Evolutionary conservation across 1,140 invertebrate species (phyloP), one percentile per base, ranked within the genome.

Genomic region (Limonius californicus): DNA sequence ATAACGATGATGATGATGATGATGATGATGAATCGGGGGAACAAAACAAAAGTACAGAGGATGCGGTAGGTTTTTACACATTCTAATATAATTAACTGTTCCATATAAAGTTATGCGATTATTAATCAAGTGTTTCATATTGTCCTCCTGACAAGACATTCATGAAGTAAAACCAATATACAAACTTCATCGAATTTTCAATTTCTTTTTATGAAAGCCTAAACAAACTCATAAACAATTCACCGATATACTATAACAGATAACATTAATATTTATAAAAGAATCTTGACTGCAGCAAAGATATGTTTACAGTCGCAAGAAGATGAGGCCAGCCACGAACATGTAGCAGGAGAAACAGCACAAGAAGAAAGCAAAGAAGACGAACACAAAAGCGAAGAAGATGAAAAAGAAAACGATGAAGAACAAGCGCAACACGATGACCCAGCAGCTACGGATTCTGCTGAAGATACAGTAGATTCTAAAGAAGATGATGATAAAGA

Each of bases 391-490:
- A 16, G 8, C 12, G 43, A 35, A 15, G 59, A 60, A 21, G 18
- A 19, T 2, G 18, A 39, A 4, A 14, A 11, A 27, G 43, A 50
- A 16, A 20, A 16, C 50, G 58, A 59, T 53, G 19, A 60, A 54
- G 53, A 55, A 32, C 16, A 59, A 50, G 57, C 18, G 43, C 54
- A 82, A 84, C 16, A 1, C 1, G 58, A 61, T 3, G 53, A 53
- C 19, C 20, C 54, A 59, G 55, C 39, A 20, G 42, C 20, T 14
- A 53, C 43, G 35, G 59, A 32, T 0, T 20, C 50, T 27, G 23
- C 35, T 12, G 79, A 80, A 82, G 81, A 80, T 54, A 15, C 19
- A 35, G 63, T 39, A 21, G 59, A 65, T 35, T 57, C 16, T 32
- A 39, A 59, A 42, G 21, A 54, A 27, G 61, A 63, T 15, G 8